These are phyloP conservation scores for Carettochelys insculpta DNA, from an alignment of 2,113 vertebrate species.

Conservation along the genomic window DNA sequence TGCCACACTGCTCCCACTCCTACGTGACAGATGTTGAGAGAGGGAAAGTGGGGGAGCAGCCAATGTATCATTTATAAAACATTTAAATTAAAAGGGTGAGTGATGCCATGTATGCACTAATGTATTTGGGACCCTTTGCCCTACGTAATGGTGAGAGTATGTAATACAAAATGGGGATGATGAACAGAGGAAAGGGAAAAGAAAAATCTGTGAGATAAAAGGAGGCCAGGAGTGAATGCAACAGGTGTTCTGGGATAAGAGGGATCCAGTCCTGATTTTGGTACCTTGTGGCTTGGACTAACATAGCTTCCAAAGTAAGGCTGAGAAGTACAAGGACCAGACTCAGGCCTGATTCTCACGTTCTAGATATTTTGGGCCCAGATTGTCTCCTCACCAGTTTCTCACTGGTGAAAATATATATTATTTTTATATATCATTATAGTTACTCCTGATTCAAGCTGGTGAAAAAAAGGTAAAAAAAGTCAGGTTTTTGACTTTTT, in stretches of 20 bases:
- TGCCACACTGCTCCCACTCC: neutral
- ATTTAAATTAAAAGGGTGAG: constrained; percentile 65
- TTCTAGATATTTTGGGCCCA: neutral
- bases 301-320: neutral
- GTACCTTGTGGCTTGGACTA: neutral
- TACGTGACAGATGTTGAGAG: constrained; percentile 25
- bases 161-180: neutral
- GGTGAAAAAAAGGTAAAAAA: neutral
- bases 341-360: neutral
- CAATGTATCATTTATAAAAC: constrained; percentile 55
- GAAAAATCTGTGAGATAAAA: neutral
- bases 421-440: too few relatives aligned
- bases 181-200: neutral
- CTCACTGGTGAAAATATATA: neutral
- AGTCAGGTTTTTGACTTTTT: neutral
- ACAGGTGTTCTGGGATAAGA: neutral
- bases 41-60: constrained; percentile 51
- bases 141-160: constrained; percentile 8
- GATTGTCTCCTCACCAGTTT: neutral
- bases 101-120: constrained; percentile 38
- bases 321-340: neutral
- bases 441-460: constrained; percentile 31
- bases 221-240: neutral
- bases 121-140: constrained; percentile 34
- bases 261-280: constrained; percentile 33